Conservation (phyloP, 2,113 vertebrate genomes). For the Triplophysa rosa region DNA sequence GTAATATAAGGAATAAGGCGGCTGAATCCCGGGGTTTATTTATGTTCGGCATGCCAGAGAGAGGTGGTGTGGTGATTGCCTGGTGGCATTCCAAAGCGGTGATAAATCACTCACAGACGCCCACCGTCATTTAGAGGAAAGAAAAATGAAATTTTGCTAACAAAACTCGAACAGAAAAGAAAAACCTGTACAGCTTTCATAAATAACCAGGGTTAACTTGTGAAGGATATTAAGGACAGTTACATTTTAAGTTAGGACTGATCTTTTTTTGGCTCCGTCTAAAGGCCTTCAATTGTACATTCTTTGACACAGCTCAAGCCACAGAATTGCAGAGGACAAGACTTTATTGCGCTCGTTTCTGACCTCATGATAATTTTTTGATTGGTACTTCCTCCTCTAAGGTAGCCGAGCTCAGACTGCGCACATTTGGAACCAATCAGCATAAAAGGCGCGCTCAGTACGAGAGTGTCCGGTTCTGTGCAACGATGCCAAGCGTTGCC, state of each 20-base stretch:
- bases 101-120: conserved; percentile 41
- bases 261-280: not conserved
- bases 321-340: not conserved
- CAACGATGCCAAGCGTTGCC: conserved; percentile 25
- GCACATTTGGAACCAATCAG: conserved; percentile 59
- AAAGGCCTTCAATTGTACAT: not conserved
- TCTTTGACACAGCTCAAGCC: not conserved
- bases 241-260: not conserved
- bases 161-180: conserved; percentile 16
- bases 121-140: conserved; percentile 42
- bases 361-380: conserved; percentile 43
- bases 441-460: conserved; percentile 39
- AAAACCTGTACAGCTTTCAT: not conserved
- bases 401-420: conserved; percentile 38
- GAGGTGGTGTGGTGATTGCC: conserved; percentile 48
- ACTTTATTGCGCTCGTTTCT: not conserved
- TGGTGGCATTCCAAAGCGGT: conserved; percentile 42
- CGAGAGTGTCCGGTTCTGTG: conserved; percentile 30
- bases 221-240: not conserved
- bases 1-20: conserved; percentile 49
- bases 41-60: conserved; percentile 49
- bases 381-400: conserved; percentile 40
- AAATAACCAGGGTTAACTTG: not conserved
- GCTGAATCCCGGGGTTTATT: conserved; percentile 50
- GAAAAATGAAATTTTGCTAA: not conserved